Evolutionary conservation across 2,797 vertebrate genomes (phyloP).

Genomic region (Steatocranus sp.): DNA sequence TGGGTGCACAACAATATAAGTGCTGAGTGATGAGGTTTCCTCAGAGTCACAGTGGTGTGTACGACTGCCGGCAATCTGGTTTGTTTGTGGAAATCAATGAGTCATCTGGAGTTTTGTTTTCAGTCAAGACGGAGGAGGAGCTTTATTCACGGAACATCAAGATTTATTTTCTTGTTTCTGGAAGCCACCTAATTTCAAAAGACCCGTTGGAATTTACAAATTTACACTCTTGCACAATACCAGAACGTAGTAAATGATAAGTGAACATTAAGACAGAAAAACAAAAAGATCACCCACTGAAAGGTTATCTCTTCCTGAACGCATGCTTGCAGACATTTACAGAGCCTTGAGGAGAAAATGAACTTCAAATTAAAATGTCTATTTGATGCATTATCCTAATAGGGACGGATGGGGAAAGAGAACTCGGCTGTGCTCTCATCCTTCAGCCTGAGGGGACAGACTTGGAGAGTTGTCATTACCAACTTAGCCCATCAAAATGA

Average conservation of each 20-base stretch:
- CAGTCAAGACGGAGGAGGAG: slow-evolving; percentile 27
- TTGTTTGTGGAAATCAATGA: slow-evolving; percentile 72
- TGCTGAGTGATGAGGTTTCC: slow-evolving; percentile 71
- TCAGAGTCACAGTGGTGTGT: slow-evolving; percentile 39
- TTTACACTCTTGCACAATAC: neutral
- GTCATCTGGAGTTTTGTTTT: slow-evolving; percentile 59
- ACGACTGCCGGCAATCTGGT: slow-evolving; percentile 60
- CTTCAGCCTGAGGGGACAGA: slow-evolving; percentile 71
- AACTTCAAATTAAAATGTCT: slow-evolving; percentile 79
- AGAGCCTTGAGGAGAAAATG: slow-evolving; percentile 74
- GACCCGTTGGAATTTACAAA: neutral
- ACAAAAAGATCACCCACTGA: slow-evolving; percentile 57
- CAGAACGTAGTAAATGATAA: slow-evolving; percentile 31
- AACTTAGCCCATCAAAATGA: slow-evolving; percentile 70
- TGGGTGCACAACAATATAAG: slow-evolving; percentile 57
- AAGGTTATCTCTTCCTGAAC: slow-evolving; percentile 64
- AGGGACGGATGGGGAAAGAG: slow-evolving; percentile 65
- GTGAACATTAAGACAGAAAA: slow-evolving; percentile 45
- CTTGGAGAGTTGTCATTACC: slow-evolving; percentile 72
- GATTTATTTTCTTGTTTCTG: neutral
- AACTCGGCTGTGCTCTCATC: slow-evolving; percentile 54
- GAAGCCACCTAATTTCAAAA: slow-evolving; percentile 9
- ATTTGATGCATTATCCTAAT: slow-evolving; percentile 76
- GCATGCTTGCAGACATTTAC: slow-evolving; percentile 60
- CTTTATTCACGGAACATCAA: slow-evolving; percentile 17